Evolutionary conservation across 2,113 vertebrate species (phyloP).

Genomic region (Aldabrachelys gigantea): DNA sequence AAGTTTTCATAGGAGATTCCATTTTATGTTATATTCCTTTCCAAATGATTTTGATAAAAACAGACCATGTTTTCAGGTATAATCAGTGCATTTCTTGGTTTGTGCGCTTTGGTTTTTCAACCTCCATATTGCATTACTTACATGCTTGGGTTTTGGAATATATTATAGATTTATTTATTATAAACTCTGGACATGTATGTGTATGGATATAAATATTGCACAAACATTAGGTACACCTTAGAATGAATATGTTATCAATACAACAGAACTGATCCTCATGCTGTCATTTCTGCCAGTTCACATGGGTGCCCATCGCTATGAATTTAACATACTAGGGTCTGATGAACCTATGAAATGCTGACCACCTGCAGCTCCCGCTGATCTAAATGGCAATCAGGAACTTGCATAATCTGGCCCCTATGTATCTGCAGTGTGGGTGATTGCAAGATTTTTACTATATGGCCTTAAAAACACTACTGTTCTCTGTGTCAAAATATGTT

Average conservation of each 20-base stretch:
- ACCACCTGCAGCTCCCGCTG: background rate
- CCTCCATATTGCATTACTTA: background rate
- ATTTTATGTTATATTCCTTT: background rate
- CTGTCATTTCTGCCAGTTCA: background rate
- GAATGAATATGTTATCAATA: background rate
- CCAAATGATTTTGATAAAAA: background rate
- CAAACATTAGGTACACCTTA: background rate
- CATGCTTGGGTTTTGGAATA: background rate
- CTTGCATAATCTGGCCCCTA: background rate
- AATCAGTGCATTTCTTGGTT: background rate
- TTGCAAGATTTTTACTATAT: background rate
- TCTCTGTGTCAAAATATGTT: constrained; percentile 36
- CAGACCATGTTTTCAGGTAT: background rate
- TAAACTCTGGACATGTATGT: background rate
- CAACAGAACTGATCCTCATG: background rate
- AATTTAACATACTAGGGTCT: background rate
- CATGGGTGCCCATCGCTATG: background rate
- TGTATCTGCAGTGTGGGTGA: constrained; percentile 14
- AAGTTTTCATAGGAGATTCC: background rate
- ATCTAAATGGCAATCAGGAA: background rate
- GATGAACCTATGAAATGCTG: background rate
- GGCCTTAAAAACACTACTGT: background rate
- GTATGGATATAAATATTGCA: background rate
- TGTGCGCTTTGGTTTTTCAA: background rate
- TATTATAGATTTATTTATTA: background rate